Evolutionary conservation across 2,888 invertebrate genomes (phyloP).

Genomic region (Taphrorychus bicolor): DNA sequence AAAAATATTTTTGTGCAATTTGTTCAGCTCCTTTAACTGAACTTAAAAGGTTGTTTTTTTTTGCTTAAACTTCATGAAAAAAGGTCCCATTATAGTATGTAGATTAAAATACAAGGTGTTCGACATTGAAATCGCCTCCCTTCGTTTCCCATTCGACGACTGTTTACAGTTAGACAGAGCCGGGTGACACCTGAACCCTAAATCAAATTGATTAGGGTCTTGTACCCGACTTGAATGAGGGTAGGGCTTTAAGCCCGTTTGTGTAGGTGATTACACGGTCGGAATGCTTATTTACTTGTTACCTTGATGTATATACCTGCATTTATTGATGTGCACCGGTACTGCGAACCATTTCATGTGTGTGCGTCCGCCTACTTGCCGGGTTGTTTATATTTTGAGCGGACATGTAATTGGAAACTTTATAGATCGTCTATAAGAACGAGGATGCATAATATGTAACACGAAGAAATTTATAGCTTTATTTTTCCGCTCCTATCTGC

Average conservation of each 20-base stretch:
- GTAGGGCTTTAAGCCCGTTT: constrained; percentile 39
- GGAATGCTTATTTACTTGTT: constrained; percentile 41
- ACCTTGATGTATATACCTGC: constrained; percentile 39
- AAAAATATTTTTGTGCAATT: too few species aligned
- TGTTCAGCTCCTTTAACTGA: too few species aligned
- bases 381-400: constrained; percentile 2
- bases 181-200: constrained; percentile 39
- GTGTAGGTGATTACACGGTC: constrained; percentile 42
- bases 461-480: not conserved
- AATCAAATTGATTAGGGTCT: constrained; percentile 43
- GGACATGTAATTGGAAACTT: not conserved
- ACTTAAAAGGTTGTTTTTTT: not conserved
- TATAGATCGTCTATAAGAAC: not conserved
- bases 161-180: constrained; percentile 30
- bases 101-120: constrained; percentile 18
- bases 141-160: constrained; percentile 8
- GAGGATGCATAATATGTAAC: not conserved
- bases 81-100: not conserved
- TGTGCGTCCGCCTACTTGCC: constrained; percentile 5
- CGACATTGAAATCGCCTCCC: constrained; percentile 7
- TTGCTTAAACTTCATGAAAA: not conserved
- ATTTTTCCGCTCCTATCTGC: not conserved
- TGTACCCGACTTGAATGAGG: constrained; percentile 31
- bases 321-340: constrained; percentile 25
- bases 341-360: not conserved